A percentile compares a stretch with the other conserved stretches of the same genome.
Conservation (phyloP, 2,113 vertebrate species). For the Cyprinodon variegatus region DNA sequence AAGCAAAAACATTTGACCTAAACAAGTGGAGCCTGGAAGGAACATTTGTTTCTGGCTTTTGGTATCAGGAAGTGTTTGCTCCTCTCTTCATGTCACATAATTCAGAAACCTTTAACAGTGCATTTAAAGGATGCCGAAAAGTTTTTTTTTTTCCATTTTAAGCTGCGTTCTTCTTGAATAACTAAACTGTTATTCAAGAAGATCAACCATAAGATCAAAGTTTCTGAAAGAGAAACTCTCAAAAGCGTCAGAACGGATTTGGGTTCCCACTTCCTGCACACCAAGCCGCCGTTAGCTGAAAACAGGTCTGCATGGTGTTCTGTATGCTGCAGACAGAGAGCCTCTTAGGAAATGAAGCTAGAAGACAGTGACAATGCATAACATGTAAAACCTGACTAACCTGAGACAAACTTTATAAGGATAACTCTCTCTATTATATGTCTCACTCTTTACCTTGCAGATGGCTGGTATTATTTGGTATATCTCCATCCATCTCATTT, state of each 20-base stretch:
- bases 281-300: background rate
- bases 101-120: background rate
- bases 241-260: background rate
- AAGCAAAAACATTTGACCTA: background rate
- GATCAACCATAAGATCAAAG: background rate
- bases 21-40: background rate
- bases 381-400: background rate
- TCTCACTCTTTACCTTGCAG: no score
- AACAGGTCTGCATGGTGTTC: background rate
- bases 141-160: background rate
- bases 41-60: background rate
- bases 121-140: background rate
- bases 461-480: no score
- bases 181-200: background rate
- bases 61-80: background rate
- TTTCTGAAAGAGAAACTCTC: background rate
- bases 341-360: background rate
- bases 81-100: background rate
- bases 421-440: background rate
- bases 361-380: background rate
- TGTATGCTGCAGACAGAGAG: background rate
- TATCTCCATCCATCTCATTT: no score
- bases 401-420: background rate
- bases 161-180: background rate
- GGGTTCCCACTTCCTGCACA: constrained; percentile 10